These are phyloP conservation scores for Malacoctenus gilli DNA, from an alignment of 2,797 vertebrate species.

Conservation along the genomic window DNA sequence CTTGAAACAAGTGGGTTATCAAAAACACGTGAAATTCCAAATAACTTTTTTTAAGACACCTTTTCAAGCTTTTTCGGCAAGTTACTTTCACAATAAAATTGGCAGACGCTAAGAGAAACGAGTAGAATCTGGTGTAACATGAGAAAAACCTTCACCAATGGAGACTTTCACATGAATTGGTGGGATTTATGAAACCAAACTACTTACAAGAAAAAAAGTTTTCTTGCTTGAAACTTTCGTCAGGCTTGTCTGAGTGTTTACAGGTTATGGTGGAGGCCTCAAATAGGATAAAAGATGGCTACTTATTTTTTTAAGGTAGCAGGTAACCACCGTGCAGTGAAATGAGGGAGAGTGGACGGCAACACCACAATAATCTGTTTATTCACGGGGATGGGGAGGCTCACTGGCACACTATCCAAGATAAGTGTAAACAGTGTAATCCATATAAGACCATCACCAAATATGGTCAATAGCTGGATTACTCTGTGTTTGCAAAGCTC, in stretches of 20 bases:
- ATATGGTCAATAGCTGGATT: constrained; percentile 37
- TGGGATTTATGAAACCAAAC: neutral
- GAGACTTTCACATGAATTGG: neutral
- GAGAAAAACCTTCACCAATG: too few species aligned
- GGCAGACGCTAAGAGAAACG: too few species aligned
- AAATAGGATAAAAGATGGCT: constrained; percentile 16
- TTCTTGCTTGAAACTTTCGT: neutral
- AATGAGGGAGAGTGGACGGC: constrained; percentile 1
- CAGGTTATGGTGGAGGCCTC: constrained; percentile 6
- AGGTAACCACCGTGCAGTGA: constrained; percentile 15
- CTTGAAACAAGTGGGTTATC: too few species aligned
- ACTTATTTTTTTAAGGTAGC: constrained; percentile 21
- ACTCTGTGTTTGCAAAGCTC: constrained; percentile 30
- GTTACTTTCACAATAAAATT: too few species aligned
- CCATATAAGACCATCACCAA: constrained; percentile 28
- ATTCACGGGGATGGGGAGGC: constrained; percentile 22
- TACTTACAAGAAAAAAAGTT: neutral
- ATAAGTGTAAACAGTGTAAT: constrained; percentile 47
- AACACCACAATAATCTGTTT: constrained; percentile 30
- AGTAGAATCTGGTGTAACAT: too few species aligned
- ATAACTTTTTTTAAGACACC: too few species aligned
- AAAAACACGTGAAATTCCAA: too few species aligned
- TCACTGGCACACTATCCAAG: constrained; percentile 23
- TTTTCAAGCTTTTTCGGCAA: too few species aligned
- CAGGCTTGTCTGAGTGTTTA: constrained; percentile 8